These are phyloP conservation scores for Hemibagrus guttatus DNA, from an alignment of 2,797 vertebrate species.

Conservation along the genomic window DNA sequence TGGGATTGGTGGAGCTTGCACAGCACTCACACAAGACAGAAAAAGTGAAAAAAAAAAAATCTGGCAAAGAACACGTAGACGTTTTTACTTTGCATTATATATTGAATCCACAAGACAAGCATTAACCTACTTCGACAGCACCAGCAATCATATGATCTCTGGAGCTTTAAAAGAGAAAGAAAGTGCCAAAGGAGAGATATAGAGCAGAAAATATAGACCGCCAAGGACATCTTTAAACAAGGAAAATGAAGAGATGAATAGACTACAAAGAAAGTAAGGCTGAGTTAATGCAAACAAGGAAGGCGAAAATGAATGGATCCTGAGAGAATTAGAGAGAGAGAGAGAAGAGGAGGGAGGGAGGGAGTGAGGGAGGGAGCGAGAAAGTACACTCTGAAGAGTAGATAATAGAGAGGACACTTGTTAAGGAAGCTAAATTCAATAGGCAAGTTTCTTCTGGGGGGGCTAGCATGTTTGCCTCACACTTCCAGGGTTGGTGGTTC, in stretches of 20 bases:
- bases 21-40: no score
- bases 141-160: background rate
- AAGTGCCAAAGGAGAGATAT: slow-evolving; percentile 44
- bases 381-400: slow-evolving; percentile 51
- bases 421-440: background rate
- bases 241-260: background rate
- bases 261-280: slow-evolving; percentile 10
- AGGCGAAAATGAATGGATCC: background rate
- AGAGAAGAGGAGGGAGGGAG: background rate
- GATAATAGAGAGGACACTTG: slow-evolving; percentile 60
- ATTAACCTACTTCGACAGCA: background rate
- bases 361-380: slow-evolving; percentile 10
- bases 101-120: background rate
- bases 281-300: background rate
- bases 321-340: slow-evolving; percentile 22
- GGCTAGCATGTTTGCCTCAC: no score
- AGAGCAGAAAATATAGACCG: slow-evolving; percentile 4
- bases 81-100: background rate
- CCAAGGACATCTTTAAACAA: background rate
- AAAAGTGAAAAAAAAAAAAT: background rate
- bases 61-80: background rate
- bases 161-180: slow-evolving; percentile 4
- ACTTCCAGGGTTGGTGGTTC: no score
- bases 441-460: no score
- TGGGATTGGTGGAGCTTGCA: background rate